A percentile compares a stretch with the other conserved stretches of the same genome.
These are phyloP conservation scores for Sminthurides aquaticus DNA, from an alignment of 2,888 invertebrate species.

Conservation along the genomic window DNA sequence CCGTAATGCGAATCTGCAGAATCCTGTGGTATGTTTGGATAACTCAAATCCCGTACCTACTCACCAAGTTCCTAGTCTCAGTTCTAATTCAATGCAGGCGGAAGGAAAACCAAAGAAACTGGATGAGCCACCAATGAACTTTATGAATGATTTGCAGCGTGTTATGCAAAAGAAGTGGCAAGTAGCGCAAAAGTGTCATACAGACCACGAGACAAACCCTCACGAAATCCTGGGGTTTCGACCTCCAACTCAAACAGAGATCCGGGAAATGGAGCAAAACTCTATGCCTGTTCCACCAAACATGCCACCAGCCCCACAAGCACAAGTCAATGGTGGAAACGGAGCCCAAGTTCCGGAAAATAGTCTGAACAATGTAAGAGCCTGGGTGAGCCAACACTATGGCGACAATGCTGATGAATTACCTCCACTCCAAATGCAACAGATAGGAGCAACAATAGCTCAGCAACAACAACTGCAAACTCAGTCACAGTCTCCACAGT, in stretches of 20 bases:
- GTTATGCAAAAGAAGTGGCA: conserved; percentile 78
- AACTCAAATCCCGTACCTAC: conserved; percentile 1
- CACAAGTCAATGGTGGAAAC: background rate
- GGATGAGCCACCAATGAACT: conserved; percentile 54
- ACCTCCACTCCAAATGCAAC: conserved; percentile 22
- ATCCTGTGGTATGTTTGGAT: conserved; percentile 44
- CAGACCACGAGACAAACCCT: conserved; percentile 78
- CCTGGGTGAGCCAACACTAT: conserved; percentile 42
- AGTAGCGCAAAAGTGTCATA: conserved; percentile 83
- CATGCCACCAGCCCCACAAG: background rate
- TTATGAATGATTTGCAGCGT: conserved; percentile 77
- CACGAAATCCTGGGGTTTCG: conserved; percentile 85
- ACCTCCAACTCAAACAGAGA: conserved; percentile 34
- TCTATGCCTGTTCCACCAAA: background rate
- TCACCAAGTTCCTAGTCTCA: conserved; percentile 22
- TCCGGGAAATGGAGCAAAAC: background rate
- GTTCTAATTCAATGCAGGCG: conserved; percentile 65
- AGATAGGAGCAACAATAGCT: conserved; percentile 3
- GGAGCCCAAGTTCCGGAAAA: conserved; percentile 5
- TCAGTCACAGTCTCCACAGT: conserved; percentile 2
- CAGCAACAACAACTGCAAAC: background rate
- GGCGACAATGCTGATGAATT: conserved; percentile 33
- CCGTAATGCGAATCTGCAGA: conserved; percentile 49
- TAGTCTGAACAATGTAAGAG: conserved; percentile 35
- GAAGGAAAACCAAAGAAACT: conserved; percentile 44